Percentiles rank a stretch among this genome's conserved stretches.
phyloP scores from a whole-genome alignment of 2,113 vertebrate genomes.

The Laterallus jamaicensis region DNA sequence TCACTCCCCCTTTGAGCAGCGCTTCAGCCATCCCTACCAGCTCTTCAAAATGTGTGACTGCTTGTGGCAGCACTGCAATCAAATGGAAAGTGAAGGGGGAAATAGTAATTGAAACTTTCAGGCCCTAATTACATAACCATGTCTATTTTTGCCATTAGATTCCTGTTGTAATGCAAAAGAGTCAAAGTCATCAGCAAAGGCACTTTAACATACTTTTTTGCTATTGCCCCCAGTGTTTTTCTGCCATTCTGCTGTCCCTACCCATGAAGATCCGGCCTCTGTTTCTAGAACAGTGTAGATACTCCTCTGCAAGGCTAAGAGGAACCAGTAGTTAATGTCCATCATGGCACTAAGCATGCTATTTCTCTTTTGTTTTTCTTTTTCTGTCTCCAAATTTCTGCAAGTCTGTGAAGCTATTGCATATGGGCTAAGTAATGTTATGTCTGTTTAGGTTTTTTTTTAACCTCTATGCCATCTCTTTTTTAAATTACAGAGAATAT shows the following conservation, averaged over 20 bases:
- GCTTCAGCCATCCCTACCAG: conserved; percentile 75
- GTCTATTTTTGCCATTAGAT: not conserved
- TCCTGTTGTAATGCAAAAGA: not conserved
- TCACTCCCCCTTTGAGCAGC: conserved; percentile 70
- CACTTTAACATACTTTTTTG: not conserved
- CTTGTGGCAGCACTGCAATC: conserved; percentile 74
- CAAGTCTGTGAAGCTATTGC: not conserved
- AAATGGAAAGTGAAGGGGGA: not conserved
- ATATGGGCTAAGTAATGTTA: not conserved
- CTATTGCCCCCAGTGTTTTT: not conserved
- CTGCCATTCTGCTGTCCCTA: not conserved
- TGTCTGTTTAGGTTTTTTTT: not conserved
- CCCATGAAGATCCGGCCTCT: not conserved
- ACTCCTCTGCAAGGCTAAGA: not conserved
- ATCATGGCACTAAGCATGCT: not conserved
- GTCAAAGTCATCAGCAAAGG: not conserved
- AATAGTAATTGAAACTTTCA: not conserved
- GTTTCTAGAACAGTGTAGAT: not conserved
- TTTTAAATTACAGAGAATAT: not conserved
- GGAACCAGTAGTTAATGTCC: not conserved
- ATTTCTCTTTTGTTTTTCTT: not conserved
- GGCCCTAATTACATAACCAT: not conserved
- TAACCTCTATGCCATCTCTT: not conserved
- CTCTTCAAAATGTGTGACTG: conserved; percentile 76
- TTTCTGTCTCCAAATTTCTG: not conserved